Percentiles rank a stretch among this genome's conserved stretches.
Evolutionary conservation across 2,888 invertebrate genomes (phyloP).

Genomic region (Netelia fuscicornis): DNA sequence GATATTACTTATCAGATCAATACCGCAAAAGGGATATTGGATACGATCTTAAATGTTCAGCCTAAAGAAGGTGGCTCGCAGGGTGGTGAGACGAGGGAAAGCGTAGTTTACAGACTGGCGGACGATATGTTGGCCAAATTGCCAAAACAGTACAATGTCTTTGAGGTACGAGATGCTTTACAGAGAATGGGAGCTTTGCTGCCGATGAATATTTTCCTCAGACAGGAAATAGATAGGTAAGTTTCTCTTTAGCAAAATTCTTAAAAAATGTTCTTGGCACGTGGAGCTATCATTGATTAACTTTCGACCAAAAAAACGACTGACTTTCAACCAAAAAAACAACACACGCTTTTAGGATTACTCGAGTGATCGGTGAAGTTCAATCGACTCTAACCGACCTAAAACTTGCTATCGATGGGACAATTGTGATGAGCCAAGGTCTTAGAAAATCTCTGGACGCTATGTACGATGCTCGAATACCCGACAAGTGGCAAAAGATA

Average conservation of each 20-base stretch:
- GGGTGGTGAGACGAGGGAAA: conserved; percentile 97
- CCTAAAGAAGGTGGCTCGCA: conserved; percentile 97
- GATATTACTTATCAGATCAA: conserved; percentile 99
- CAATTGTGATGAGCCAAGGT: conserved; percentile 98
- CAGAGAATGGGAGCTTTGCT: conserved; percentile 96
- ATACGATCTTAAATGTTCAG: conserved; percentile 98
- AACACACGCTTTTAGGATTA: conserved; percentile 89
- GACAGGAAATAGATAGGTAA: conserved; percentile 88
- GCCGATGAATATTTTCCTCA: conserved; percentile 98
- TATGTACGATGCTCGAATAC: conserved; percentile 98
- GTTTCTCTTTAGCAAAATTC: conserved; percentile 7
- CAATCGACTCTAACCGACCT: conserved; percentile 93
- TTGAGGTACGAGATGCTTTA: conserved; percentile 95
- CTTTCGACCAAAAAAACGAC: no score
- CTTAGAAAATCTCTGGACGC: conserved; percentile 95
- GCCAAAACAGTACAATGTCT: conserved; percentile 94
- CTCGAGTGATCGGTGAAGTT: conserved; percentile 93
- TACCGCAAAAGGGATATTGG: conserved; percentile 96
- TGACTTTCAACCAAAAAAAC: no score
- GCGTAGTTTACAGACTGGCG: conserved; percentile 95
- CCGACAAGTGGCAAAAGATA: conserved; percentile 96
- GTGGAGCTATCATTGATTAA: no score
- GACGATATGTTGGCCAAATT: conserved; percentile 96
- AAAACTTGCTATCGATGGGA: conserved; percentile 98
- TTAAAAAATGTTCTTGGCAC: neutral